These are phyloP conservation scores for Sinodicranocentrus sp. DNA, from an alignment of 2,888 invertebrate species.

Conservation along the genomic window DNA sequence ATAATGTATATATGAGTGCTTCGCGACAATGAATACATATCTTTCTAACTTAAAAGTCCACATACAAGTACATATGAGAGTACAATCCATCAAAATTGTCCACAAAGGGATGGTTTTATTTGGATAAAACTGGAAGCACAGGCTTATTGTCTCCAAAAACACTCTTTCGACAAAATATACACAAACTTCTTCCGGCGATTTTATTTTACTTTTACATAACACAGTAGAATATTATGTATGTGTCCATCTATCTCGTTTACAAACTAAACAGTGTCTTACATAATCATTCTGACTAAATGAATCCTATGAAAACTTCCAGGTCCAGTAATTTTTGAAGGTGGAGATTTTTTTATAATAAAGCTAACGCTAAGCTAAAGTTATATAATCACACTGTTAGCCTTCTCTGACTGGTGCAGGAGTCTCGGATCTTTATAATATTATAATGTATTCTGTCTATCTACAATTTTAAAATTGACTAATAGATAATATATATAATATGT, in stretches of 20 bases:
- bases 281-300: not conserved
- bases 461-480: too few species aligned
- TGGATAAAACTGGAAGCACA: conserved; percentile 74
- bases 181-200: not conserved
- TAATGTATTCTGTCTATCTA: too few species aligned
- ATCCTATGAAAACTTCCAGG: not conserved
- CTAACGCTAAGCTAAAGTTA: too few species aligned
- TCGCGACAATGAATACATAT: too few species aligned
- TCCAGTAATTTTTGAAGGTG: too few species aligned
- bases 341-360: not conserved
- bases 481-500: too few species aligned
- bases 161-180: conserved; percentile 34
- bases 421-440: too few species aligned
- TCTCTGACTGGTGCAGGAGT: too few species aligned
- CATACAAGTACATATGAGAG: conserved; percentile 11
- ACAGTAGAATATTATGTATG: not conserved
- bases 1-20: too few species aligned
- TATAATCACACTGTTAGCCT: too few species aligned
- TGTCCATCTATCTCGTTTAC: not conserved
- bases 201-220: not conserved
- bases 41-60: too few species aligned
- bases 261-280: not conserved
- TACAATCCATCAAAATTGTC: conserved; percentile 47
- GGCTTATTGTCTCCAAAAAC: conserved; percentile 74
- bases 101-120: conserved; percentile 39